Base-by-base conservation (phyloP, 1,140 invertebrate species). In the Zaprionus ornatus region DNA sequence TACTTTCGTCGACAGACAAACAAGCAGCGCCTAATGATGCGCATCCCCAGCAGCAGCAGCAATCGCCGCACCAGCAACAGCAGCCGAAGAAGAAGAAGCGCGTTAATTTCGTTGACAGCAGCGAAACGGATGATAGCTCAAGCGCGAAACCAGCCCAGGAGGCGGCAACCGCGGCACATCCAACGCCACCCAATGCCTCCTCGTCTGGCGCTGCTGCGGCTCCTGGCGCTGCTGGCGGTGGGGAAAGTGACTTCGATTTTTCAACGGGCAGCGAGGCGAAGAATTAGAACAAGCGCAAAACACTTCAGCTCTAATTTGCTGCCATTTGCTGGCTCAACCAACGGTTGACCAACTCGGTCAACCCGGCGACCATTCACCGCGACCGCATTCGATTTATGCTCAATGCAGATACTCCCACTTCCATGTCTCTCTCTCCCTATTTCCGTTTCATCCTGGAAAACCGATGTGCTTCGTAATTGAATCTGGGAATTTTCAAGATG, bases 21-120 rank as follows among this genome's bases (percentile, higher is more conserved):
- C 86, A 92, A 78, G 80, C 75, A 61, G 56, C 74, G 78, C 52
- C 82, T 80, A 92, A 81, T 85, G 85, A 92, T 77, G 78, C 80
- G 63, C 83, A 91, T 63, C 77, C 70, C 35, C 82, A 88, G 61
- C 70, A 72, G 69, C 64, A 70, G 45, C 78, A 79, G 42, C 87
- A 84, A 63, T 82, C 83, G 42, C 80, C 80, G 42, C 87, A 82
- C 70, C 88, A 88, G 65, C 86, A 91, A 77, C 84, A 85, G 68
- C 83, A 87, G 79, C 78, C 74, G 12, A 92, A 92, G 69, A 92
- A 92, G 79, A 92, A 92, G 84, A 92, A 92, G 78, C 90, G 90
- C 87, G 91, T 92, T 74, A 92, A 91, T 86, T 92, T 92, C 78
- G 91, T 92, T 81, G 91, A 92, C 78, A 92, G 91, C 84, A 92